Evolutionary conservation across 2,113 vertebrate species (phyloP).

Genomic region (Toxotes jaculatrix): DNA sequence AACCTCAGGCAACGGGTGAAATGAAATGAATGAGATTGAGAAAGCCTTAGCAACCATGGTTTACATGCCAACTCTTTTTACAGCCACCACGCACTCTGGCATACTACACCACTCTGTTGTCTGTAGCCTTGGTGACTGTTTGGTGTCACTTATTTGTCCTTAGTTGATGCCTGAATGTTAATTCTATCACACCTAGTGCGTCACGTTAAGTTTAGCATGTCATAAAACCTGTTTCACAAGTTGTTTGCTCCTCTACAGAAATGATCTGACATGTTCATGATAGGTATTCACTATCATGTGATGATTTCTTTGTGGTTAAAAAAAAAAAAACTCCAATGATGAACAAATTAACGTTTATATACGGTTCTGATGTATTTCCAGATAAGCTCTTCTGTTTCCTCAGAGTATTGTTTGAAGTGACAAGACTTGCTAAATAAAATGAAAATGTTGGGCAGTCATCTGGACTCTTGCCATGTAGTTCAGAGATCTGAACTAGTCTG

Average conservation of each 20-base stretch:
- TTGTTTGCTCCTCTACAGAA: not conserved
- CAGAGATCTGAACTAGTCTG: not conserved
- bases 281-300: not conserved
- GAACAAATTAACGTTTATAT: not conserved
- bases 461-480: not conserved
- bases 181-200: constrained; percentile 4
- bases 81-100: constrained; percentile 1
- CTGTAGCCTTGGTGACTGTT: constrained; percentile 47
- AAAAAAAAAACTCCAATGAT: not conserved
- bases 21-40: constrained; percentile 56
- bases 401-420: not conserved
- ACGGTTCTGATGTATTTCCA: not conserved
- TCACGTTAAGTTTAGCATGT: not conserved
- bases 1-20: constrained; percentile 41
- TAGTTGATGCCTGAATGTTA: not conserved
- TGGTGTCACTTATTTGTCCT: not conserved
- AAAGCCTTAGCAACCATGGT: constrained; percentile 4
- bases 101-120: constrained; percentile 17
- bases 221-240: constrained; percentile 16
- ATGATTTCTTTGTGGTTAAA: not conserved
- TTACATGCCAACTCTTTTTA: constrained; percentile 43
- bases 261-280: not conserved
- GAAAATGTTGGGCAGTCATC: not conserved
- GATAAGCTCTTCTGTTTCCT: not conserved
- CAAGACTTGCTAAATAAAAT: not conserved